A percentile compares a stretch with the other conserved stretches of the same genome.
phyloP scores from a whole-genome alignment of 2,888 invertebrate species.

The Pegoplata infirma region DNA sequence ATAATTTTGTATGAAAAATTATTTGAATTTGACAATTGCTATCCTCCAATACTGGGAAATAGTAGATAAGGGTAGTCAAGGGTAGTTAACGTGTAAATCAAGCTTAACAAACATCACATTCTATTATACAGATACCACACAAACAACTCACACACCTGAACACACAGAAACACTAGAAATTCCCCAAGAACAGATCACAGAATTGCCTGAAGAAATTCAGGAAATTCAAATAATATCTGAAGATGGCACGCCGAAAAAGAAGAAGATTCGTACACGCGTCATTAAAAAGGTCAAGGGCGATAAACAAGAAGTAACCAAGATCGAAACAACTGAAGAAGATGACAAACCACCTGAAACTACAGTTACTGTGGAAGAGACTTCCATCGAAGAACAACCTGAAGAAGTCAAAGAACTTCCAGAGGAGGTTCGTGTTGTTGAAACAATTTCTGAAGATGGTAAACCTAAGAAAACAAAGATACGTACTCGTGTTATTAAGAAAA shows the following conservation, averaged over 20 bases:
- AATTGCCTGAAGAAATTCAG: conserved; percentile 54
- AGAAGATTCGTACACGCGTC: background rate
- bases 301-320: background rate
- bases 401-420: background rate
- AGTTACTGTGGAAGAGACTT: background rate
- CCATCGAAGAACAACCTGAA: background rate
- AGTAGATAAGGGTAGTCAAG: too few species aligned
- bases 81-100: too few species aligned
- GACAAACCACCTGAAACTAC: background rate
- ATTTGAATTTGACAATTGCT: too few species aligned
- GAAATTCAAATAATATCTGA: background rate
- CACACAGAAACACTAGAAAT: conserved; percentile 76
- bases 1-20: too few species aligned
- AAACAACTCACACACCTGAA: conserved; percentile 76
- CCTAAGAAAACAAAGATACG: background rate
- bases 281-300: background rate
- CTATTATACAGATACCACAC: conserved; percentile 76
- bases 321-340: background rate
- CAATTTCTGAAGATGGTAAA: background rate
- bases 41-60: too few species aligned
- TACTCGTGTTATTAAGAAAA: background rate
- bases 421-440: background rate
- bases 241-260: background rate
- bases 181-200: conserved; percentile 63
- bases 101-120: conserved; percentile 65